Base-by-base conservation (phyloP, 1,140 invertebrate genomes). In the Diabrotica undecimpunctata region DNA sequence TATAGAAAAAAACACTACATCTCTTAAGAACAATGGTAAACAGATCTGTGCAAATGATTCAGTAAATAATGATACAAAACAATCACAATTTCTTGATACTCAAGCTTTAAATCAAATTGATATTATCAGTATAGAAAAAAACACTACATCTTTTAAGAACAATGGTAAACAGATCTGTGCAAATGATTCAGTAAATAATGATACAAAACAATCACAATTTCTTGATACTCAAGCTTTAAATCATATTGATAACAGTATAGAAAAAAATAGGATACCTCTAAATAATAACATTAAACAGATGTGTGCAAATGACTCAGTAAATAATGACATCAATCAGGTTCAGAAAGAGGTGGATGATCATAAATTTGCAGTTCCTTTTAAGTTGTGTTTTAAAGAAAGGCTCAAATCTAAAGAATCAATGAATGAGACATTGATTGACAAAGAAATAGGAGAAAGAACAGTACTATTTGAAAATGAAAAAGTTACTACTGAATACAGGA, bases 91-190 rank as follows among this genome's bases (percentile, higher is more conserved):
- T 55, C 53, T 62, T 39, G 39, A 66, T 52, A 64, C 68, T 9
- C 68, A 66, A 53, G 46, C 54, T 6, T 62, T 71, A 41, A 58
- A 67, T 54, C 59, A 73, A 69, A 71, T 73, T 41, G 71, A 72
- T 37, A 12, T 46, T 10, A n/a, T 46, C 7, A 54, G 2, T 46
- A 46, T 8, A 46, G n/a, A n/a, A 46, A n/a, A 46, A 46, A 46
- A 8, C n/a, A 8, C 3, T 2, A 8, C 3, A 46, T 6, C 41
- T 10, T 6, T 10, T 5, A 46, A 8, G 3, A n/a, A 46, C 3
- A 46, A 46, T 59, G 5, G 5, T 6, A 46, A 46, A 46, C 41
- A n/a, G n/a, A 62, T 37, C 36, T 53, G 52, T 50, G 35, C 12
- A 36, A 55, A 65, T 51, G 13, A 13, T 8, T 56, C 25, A 4